These are phyloP conservation scores for Sturnus vulgaris DNA, from an alignment of 2,113 vertebrate genomes.

Conservation along the genomic window DNA sequence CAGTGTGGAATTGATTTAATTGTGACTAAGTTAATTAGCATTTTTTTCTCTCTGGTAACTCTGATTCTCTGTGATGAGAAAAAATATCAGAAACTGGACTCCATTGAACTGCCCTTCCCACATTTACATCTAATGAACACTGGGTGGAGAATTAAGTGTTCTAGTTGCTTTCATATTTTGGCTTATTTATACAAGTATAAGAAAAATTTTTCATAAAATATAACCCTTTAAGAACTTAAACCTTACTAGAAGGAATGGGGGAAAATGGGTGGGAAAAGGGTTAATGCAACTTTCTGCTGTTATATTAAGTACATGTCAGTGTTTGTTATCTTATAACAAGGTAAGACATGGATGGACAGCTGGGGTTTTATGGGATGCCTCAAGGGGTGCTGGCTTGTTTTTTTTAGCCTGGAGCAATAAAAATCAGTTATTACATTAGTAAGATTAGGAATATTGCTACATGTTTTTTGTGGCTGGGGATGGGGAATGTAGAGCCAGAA, in stretches of 20 bases:
- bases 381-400: fast-evolving
- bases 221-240: neutral
- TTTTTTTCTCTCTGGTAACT: neutral
- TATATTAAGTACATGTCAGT: neutral
- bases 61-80: neutral
- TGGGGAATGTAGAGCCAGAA: neutral
- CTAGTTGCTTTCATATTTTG: neutral
- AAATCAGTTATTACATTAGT: neutral
- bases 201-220: neutral
- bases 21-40: neutral
- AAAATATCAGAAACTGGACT: neutral
- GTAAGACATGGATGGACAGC: neutral
- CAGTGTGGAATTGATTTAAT: neutral
- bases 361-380: neutral
- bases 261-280: neutral
- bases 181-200: neutral
- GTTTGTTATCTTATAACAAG: neutral
- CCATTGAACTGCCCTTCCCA: neutral
- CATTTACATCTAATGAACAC: neutral
- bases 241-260: neutral
- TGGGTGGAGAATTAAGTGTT: neutral
- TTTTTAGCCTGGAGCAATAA: neutral
- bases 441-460: neutral
- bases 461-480: neutral
- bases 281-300: neutral